Percentiles rank a stretch among this genome's conserved stretches.
Conservation (phyloP, 1,140 invertebrate genomes). For the Diachasma alloeum region DNA sequence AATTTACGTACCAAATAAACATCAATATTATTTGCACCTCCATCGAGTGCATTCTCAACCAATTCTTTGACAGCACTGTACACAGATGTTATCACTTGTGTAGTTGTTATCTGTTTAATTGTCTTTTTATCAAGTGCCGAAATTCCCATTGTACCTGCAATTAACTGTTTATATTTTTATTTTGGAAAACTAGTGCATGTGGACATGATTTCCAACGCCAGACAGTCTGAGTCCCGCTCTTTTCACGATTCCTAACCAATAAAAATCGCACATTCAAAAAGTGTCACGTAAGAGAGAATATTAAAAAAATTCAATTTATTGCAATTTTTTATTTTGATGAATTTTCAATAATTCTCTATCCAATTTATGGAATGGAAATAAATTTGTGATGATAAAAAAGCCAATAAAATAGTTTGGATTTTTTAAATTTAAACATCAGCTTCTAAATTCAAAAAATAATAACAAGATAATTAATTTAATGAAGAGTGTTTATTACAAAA, state of each 20-base stretch:
- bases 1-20: conserved; percentile 60
- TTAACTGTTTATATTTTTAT: too few relatives aligned
- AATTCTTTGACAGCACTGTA: conserved; percentile 71
- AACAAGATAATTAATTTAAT: background rate
- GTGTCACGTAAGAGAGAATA: background rate
- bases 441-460: too few relatives aligned
- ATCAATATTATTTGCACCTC: conserved; percentile 66
- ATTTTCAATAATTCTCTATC: too few relatives aligned
- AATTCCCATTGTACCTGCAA: conserved; percentile 50
- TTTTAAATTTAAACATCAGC: too few relatives aligned
- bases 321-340: too few relatives aligned
- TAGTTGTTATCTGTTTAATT: conserved; percentile 67
- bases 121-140: conserved; percentile 54
- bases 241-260: background rate
- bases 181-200: background rate
- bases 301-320: too few relatives aligned
- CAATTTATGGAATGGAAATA: too few relatives aligned
- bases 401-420: too few relatives aligned
- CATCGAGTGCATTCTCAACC: conserved; percentile 73
- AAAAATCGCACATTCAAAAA: background rate
- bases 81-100: conserved; percentile 70
- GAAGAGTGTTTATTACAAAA: background rate
- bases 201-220: background rate
- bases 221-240: background rate
- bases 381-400: too few relatives aligned